Base-by-base conservation (phyloP, 2,888 invertebrate species). In the Cremastinae sp. region DNA sequence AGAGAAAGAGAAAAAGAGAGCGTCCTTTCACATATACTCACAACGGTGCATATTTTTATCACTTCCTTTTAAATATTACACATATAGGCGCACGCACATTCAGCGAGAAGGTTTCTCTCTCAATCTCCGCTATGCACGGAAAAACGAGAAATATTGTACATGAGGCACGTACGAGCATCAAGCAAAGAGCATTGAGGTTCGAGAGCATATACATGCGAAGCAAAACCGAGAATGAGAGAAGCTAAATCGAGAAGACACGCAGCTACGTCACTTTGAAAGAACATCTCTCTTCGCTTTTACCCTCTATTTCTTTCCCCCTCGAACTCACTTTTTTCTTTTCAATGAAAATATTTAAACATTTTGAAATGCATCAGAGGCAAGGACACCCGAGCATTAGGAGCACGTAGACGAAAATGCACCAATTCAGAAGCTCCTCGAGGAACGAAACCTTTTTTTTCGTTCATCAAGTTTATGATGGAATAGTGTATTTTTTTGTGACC, bases 181-280 rank as follows among this genome's bases (percentile, higher is more conserved):
- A 79, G 79, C 80, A 78, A 80, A 81, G 77, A 78, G 80, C 47
- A 28, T 28, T 28, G 2, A 28, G 28, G 2, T 5, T 5, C 28
- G 28, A 28, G 28, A n/a, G n/a, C n/a, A n/a, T n/a, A n/a, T 28
- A 28, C 5, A 28, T 78, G 74, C 76, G 81, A 79, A 71, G 78
- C 77, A 78, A 82, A 80, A 79, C 76, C 71, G 62, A 70, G 77
- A 82, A 79, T 51, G 69, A 73, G 77, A 79, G 72, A 79, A 83
- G 80, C 82, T 84, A 83, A 84, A 84, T 84, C 83, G 81, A 84
- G 83, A 83, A 28, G 28, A 28, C 28, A 3, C 28, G 28, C 82
- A 81, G 83, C 83, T 81, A 81, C 82, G 83, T 83, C 84, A 83
- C 84, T 84, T 82, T 79, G 79, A 81, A 75, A 73, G 74, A 66